Evolutionary conservation across 1,140 invertebrate genomes (phyloP), one percentile per base, ranked within the genome.

Genomic region (fruit fly (Drosophila melanogaster)): DNA sequence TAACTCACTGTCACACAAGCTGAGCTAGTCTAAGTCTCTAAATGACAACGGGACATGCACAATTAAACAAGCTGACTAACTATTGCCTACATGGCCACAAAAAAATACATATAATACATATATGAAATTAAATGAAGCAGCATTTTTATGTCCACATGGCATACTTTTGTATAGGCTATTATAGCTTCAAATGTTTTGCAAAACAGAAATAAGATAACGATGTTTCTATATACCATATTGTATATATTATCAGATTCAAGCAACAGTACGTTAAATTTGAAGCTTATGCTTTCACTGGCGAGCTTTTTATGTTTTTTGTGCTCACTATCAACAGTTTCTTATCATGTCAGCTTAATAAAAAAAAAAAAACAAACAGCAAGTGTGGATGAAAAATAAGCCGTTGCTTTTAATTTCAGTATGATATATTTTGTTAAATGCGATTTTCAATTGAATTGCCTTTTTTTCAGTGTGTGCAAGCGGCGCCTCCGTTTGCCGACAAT

Each of bases 41-140:
- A 87, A 89, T 79, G 79, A 72, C 84, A 73, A 41, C 71, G 51
- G 78, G 79, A 87, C 83, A 87, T 87, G 83, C 84, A 87, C 84
- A 87, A 87, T 87, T 87, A 89, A 87, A 89, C 84, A 73, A 62
- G 67, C 49, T 64, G 67, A 72, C 65, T 72, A 87, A 72, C 46
- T 53, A 51, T 46, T 49, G 40, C 4, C 37, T 43, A 72, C 78
- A 81, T 24, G 12, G 40, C 4, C 30, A 26, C 17, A 44, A 44
- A 44, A 44, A 17, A 3, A 11, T 19, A 37, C 3, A 44, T n/a
- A 41, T 17, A 3, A 22, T 22, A 22, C 19, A 22, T 22, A 17
- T 2, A 15, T 17, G 8, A 41, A 44, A 44, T 17, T 44, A 44
- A 22, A 2, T 19, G 8, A 41, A 3, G 12, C 37, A 38, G 8